Conservation (phyloP, 2,888 invertebrate genomes). For the Calephelis perditalis region DNA sequence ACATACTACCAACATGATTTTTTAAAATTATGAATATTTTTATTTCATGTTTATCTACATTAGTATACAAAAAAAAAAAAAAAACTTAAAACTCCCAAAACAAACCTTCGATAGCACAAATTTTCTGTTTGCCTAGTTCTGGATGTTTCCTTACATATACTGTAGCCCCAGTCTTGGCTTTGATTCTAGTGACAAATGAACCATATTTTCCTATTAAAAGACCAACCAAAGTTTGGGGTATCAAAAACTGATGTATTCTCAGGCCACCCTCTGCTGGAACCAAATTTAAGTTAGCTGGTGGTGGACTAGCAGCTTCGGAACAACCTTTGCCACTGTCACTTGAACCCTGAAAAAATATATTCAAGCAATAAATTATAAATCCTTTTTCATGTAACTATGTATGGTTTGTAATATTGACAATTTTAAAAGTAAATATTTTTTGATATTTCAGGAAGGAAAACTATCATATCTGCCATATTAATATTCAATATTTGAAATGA, state of each 20-base stretch:
- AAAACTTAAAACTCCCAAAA: slow-evolving; percentile 6
- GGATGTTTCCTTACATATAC: slow-evolving; percentile 89
- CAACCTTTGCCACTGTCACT: slow-evolving; percentile 91
- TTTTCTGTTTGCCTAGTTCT: slow-evolving; percentile 84
- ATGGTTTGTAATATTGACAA: too few species aligned
- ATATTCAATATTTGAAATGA: too few species aligned
- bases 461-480: too few species aligned
- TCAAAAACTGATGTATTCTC: slow-evolving; percentile 84
- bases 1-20: too few species aligned
- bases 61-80: not conserved
- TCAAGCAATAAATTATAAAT: not conserved
- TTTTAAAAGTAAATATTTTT: too few species aligned
- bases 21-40: too few species aligned
- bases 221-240: slow-evolving; percentile 88
- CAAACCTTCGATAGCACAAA: slow-evolving; percentile 88
- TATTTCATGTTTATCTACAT: too few species aligned
- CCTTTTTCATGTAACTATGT: too few species aligned
- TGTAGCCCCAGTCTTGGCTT: slow-evolving; percentile 86
- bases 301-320: slow-evolving; percentile 84
- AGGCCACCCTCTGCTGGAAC: slow-evolving; percentile 63
- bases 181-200: slow-evolving; percentile 87
- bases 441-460: too few species aligned
- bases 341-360: slow-evolving; percentile 77
- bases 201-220: slow-evolving; percentile 92
- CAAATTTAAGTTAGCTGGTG: slow-evolving; percentile 78